Conservation (phyloP, 2,888 invertebrate genomes). For the Syrista parreyssii region DNA sequence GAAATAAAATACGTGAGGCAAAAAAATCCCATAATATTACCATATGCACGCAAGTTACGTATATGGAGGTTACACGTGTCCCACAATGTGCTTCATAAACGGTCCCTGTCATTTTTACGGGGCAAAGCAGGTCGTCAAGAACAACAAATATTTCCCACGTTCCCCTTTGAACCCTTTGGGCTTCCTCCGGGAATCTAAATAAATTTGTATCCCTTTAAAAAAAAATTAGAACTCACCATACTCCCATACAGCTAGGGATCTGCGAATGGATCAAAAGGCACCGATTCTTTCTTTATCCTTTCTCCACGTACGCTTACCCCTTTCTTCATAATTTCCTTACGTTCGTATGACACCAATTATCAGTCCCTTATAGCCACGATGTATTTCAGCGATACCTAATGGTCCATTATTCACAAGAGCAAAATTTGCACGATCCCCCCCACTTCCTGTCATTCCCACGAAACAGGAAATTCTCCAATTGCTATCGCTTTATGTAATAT, state of each 20-base stretch:
- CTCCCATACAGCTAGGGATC: not conserved
- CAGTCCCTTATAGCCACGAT: not conserved
- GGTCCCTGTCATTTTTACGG: not conserved
- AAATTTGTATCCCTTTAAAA: not conserved
- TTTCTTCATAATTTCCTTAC: not conserved
- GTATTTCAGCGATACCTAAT: not conserved
- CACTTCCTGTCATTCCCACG: not conserved
- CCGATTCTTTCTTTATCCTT: not conserved
- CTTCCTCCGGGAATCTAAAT: constrained; percentile 3
- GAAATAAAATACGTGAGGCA: not conserved
- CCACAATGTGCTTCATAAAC: constrained; percentile 2
- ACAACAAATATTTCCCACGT: constrained; percentile 21
- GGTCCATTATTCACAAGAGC: not conserved
- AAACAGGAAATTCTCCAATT: not conserved
- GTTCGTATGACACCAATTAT: not conserved
- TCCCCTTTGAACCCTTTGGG: not conserved
- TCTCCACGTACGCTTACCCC: not conserved
- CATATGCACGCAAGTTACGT: not conserved
- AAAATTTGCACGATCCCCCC: not conserved
- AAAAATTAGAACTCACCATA: not conserved
- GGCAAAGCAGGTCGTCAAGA: constrained; percentile 9
- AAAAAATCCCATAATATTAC: not conserved
- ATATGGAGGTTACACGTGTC: constrained; percentile 12
- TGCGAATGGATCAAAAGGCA: not conserved
- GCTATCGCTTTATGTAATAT: not conserved